Evolutionary conservation across 37 sponge, comb jelly and placozoan species (phyloP), one percentile per base, ranked within the genome.

Genomic region (Theonella swinhoei): DNA sequence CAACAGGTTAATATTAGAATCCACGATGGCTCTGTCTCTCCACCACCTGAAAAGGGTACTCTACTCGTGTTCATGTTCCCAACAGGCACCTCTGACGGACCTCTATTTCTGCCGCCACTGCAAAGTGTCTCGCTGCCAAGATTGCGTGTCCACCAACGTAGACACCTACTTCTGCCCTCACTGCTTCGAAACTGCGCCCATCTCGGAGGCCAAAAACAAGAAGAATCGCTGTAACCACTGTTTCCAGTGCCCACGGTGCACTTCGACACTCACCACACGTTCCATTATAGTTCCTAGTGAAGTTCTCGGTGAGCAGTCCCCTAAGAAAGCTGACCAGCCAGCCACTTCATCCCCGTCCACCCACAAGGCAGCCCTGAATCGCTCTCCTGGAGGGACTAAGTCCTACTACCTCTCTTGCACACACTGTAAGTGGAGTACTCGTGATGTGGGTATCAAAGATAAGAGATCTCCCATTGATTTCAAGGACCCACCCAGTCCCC

Each of bases 401-500:
- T 28, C 65, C 32, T 92, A 92, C 74, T 92, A 81, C 68, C 83
- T 92, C 39, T 77, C 75, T 1, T 92, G 93, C 67, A 61, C 81
- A 11, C 79, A 78, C 78, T 92, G 93, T 63, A 85, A 79, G 25
- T 92, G 93, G 93, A 88, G 81, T 22, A 86, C 93, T 60, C 78
- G 93, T 8, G 93, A 92, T 43, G 90, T 85, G 5, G 83, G 68
- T 41, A 87, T 87, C 17, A 83, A 73, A 26, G 89, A 89, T 58
- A 83, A 89, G 47, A 78, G 89, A 3, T 89, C 89, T 4, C 85
- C 85, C 28, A 54, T 84, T 22, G 89, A 89, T 40, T 89, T 89
- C 77, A 89, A 89, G 54, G 89, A 89, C 39, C 63, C 66, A 11
- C 23, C 34, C 1, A 83, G 78, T 28, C 80, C 75, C 31, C 80